Percentiles rank a stretch among this genome's conserved stretches.
These are phyloP conservation scores for Copsychus sechellarum DNA, from an alignment of 2,113 vertebrate species.

Conservation along the genomic window DNA sequence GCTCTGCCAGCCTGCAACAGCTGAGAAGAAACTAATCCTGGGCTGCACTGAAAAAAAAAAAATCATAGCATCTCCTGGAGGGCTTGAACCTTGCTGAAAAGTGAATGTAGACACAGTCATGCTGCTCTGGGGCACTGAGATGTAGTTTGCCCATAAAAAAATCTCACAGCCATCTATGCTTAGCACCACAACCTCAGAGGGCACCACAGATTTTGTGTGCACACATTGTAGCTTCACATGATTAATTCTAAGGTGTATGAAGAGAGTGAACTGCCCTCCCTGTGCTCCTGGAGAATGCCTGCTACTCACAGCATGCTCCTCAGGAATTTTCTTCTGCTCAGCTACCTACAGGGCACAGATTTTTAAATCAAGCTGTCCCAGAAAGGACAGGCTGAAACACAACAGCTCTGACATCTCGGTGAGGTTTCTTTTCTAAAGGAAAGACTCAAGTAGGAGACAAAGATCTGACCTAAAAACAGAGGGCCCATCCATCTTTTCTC, in stretches of 20 bases:
- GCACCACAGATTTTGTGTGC: neutral
- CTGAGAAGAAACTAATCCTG: neutral
- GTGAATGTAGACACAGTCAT: neutral
- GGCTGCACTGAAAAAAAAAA: neutral
- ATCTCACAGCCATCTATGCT: neutral
- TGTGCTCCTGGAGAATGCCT: neutral
- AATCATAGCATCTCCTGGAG: neutral
- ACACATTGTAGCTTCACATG: rapidly evolving
- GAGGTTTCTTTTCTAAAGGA: neutral
- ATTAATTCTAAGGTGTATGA: neutral
- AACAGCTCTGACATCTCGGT: neutral
- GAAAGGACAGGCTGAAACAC: neutral
- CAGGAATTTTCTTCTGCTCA: neutral
- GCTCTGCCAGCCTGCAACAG: neutral
- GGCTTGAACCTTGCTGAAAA: neutral
- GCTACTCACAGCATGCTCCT: neutral
- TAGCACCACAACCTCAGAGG: neutral
- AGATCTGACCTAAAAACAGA: neutral
- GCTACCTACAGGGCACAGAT: neutral
- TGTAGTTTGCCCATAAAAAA: neutral
- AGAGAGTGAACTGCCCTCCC: neutral
- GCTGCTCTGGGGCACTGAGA: neutral
- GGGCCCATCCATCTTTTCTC: neutral
- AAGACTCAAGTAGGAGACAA: neutral
- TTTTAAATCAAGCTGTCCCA: neutral